Percentiles rank a stretch among this genome's conserved stretches.
Evolutionary conservation across 2,888 invertebrate species (phyloP).

Genomic region (Harpalus rubripes): DNA sequence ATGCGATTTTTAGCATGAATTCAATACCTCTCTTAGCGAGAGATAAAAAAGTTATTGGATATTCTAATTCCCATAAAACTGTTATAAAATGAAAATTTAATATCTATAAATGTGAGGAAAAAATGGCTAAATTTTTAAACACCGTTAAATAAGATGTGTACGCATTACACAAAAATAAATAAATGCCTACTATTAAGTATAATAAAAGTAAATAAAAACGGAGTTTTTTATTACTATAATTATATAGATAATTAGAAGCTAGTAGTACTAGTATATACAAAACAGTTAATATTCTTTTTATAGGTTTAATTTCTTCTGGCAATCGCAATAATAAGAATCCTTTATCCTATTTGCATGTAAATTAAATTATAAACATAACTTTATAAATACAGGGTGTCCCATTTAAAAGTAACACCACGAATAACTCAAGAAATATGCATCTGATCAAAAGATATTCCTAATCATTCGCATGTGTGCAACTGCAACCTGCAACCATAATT

Average conservation of each 20-base stretch:
- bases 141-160: constrained; percentile 11
- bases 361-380: no score
- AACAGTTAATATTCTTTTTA: constrained; percentile 19
- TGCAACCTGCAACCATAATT: no score
- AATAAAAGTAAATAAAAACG: background rate
- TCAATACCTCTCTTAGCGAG: no score
- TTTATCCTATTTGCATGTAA: background rate
- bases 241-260: constrained; percentile 11
- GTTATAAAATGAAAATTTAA: background rate
- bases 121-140: background rate
- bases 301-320: background rate
- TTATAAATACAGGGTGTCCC: no score
- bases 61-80: background rate
- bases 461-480: no score
- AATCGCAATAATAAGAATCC: background rate
- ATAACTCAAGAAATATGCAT: no score
- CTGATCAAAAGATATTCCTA: no score
- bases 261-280: background rate
- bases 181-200: constrained; percentile 14
- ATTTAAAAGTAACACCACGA: no score
- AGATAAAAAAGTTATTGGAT: background rate
- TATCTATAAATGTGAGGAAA: background rate
- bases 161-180: background rate
- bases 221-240: constrained; percentile 1
- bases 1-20: no score